Evolutionary conservation across 2,797 vertebrate species (phyloP).

Genomic region (Petrocephalus sullivani): DNA sequence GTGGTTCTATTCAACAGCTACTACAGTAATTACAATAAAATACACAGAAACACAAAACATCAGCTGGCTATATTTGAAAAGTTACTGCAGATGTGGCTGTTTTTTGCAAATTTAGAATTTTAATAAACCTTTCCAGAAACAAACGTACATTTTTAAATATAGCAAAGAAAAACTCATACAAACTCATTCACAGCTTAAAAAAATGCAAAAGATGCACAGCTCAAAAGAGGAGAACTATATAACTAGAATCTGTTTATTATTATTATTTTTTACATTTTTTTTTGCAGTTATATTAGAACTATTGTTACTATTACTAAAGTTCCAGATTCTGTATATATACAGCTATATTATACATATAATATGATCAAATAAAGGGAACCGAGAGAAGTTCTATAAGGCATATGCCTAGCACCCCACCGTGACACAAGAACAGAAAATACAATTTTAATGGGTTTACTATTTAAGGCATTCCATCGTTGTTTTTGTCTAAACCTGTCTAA

Average conservation of each 20-base stretch:
- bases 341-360: neutral
- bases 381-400: neutral
- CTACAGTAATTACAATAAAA: neutral
- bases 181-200: neutral
- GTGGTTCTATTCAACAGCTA: neutral
- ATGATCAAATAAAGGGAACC: neutral
- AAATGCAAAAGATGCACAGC: neutral
- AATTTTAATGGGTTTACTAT: neutral
- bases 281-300: neutral
- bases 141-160: neutral
- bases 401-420: neutral
- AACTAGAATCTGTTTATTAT: neutral
- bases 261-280: neutral
- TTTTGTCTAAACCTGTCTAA: neutral
- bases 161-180: neutral
- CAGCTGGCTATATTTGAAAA: neutral
- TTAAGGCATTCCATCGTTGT: neutral
- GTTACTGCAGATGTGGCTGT: neutral
- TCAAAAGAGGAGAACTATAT: neutral
- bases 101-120: neutral
- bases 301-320: neutral
- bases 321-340: neutral
- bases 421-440: neutral
- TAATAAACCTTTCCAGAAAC: neutral
- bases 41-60: neutral